Evolutionary conservation across 2,113 vertebrate genomes (phyloP).

Genomic region (Cariama cristata): DNA sequence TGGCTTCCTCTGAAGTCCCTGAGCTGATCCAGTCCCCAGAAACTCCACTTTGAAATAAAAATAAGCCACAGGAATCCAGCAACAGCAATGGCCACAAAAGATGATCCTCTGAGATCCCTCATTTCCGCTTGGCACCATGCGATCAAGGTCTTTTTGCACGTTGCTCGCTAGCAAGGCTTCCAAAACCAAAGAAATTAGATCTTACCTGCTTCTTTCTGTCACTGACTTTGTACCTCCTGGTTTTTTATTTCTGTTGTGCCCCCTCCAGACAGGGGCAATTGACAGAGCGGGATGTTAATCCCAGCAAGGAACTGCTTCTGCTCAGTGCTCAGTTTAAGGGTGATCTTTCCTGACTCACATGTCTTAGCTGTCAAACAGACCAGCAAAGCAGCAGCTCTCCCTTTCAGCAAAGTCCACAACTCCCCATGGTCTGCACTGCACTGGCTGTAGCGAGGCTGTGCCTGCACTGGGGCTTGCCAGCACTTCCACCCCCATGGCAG

Average conservation of each 20-base stretch:
- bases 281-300: neutral
- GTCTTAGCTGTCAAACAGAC: neutral
- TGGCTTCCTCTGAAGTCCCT: neutral
- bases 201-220: neutral
- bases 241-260: neutral
- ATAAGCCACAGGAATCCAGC: neutral
- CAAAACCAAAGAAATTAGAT: neutral
- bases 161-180: neutral
- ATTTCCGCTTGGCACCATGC: accelerated
- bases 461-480: neutral
- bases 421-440: accelerated
- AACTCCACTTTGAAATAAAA: neutral
- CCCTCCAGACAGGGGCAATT: neutral
- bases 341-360: neutral
- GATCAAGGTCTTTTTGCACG: neutral
- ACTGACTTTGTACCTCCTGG: neutral
- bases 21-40: neutral
- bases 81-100: neutral
- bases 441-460: neutral
- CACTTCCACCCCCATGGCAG: neutral
- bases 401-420: neutral
- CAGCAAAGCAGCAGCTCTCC: accelerated
- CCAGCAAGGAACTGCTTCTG: neutral
- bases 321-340: neutral
- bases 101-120: neutral